Evolutionary conservation across 2,888 invertebrate genomes (phyloP).

Genomic region (Listrodromus nycthemerus): DNA sequence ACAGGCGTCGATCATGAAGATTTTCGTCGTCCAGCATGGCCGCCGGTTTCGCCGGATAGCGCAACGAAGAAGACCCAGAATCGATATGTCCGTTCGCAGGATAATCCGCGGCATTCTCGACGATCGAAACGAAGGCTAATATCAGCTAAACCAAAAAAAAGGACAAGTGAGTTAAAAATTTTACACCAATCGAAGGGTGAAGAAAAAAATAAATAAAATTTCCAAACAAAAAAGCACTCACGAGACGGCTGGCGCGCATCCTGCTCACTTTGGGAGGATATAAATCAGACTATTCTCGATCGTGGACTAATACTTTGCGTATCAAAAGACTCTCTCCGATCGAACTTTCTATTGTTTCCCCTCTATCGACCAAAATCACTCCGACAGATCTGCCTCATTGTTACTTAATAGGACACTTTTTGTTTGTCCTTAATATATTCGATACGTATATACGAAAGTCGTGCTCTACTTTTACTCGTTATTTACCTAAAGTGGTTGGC

Average conservation of each 20-base stretch:
- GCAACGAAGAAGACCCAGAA: conserved; percentile 29
- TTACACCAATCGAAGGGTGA: not conserved
- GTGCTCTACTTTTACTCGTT: conserved; percentile 61
- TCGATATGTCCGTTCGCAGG: conserved; percentile 12
- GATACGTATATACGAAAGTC: conserved; percentile 46
- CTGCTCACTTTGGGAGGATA: conserved; percentile 72
- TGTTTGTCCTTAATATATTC: conserved; percentile 24
- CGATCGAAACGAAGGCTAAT: conserved; percentile 39
- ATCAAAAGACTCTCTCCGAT: conserved; percentile 46
- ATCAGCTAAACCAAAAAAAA: conserved; percentile 37
- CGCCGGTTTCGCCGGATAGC: conserved; percentile 9
- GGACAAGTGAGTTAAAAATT: conserved; percentile 11
- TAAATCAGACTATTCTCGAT: conserved; percentile 70
- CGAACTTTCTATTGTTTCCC: conserved; percentile 71
- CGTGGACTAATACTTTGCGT: conserved; percentile 56
- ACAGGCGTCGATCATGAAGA: not conserved
- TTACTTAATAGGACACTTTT: conserved; percentile 61
- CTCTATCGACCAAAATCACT: conserved; percentile 52
- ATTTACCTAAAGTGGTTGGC: conserved; percentile 38
- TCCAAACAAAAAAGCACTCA: conserved; percentile 70
- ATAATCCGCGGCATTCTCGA: conserved; percentile 41
- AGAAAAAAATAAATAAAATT: conserved; percentile 10
- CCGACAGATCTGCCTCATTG: conserved; percentile 50
- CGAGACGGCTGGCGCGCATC: conserved; percentile 72
- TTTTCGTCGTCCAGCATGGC: not conserved